A percentile compares a stretch with the other conserved stretches of the same genome.
These are phyloP conservation scores for Conops quadrifasciatus DNA, from an alignment of 2,888 invertebrate species.

Conservation along the genomic window DNA sequence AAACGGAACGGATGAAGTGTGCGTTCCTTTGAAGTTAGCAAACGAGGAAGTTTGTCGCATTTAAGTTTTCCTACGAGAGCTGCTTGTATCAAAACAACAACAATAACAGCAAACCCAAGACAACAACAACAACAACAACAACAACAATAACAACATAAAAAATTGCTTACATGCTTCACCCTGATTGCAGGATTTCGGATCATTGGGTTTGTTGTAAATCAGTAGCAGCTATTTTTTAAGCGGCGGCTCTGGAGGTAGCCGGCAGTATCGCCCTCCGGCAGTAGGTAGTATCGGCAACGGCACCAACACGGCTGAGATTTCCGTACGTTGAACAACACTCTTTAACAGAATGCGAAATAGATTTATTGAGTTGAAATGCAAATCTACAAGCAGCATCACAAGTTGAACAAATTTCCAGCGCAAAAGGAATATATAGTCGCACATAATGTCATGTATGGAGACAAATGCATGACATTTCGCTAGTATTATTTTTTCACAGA, in stretches of 20 bases:
- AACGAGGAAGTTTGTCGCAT: not conserved
- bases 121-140: conserved; percentile 6
- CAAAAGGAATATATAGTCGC: not conserved
- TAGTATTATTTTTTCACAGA: conserved; percentile 1
- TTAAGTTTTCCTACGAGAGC: conserved; percentile 6
- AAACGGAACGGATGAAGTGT: conserved; percentile 33
- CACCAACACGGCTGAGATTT: no score
- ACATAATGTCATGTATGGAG: not conserved
- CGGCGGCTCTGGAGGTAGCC: not conserved
- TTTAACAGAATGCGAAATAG: conserved; percentile 55
- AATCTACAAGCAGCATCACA: conserved; percentile 48
- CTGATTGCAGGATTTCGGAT: conserved; percentile 30
- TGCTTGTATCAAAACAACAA: not conserved
- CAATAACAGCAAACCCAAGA: not conserved
- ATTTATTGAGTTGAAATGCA: conserved; percentile 65
- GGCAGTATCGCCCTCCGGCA: not conserved
- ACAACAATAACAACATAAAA: conserved; percentile 10
- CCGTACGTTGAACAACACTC: conserved; percentile 12
- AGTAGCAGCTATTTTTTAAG: conserved; percentile 27
- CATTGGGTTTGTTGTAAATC: conserved; percentile 24
- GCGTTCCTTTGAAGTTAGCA: conserved; percentile 1
- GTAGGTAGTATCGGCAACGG: not conserved
- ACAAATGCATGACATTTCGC: not conserved
- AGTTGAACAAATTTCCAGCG: conserved; percentile 23
- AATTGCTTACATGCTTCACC: conserved; percentile 16